These are phyloP conservation scores for Leuciscus idus DNA, from an alignment of 2,113 vertebrate species.

Conservation along the genomic window DNA sequence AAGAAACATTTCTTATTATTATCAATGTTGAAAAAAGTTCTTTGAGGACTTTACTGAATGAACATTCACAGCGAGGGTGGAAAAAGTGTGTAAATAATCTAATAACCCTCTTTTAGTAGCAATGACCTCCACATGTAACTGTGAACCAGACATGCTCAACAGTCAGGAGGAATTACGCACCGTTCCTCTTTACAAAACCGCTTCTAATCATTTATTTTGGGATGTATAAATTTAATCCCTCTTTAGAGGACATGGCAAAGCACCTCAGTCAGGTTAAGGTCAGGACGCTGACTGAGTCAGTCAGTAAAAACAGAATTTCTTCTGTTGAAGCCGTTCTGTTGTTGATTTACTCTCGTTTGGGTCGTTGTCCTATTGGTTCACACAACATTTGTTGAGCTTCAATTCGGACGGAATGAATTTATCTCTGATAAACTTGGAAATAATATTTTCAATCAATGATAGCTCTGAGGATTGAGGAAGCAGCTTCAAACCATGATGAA, in stretches of 20 bases:
- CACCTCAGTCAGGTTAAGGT: neutral
- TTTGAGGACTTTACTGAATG: no score
- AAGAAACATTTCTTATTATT: no score
- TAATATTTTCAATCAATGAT: neutral
- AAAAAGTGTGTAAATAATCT: no score
- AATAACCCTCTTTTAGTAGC: neutral
- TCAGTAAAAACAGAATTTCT: neutral
- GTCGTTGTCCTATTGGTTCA: neutral
- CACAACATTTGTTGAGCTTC: neutral
- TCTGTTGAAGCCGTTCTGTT: neutral
- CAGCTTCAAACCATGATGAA: neutral
- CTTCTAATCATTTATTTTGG: neutral
- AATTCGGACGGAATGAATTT: neutral
- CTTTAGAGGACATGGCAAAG: neutral
- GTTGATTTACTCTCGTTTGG: neutral
- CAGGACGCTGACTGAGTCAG: neutral
- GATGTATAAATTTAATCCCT: neutral
- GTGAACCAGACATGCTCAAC: neutral
- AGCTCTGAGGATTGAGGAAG: neutral
- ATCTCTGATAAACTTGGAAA: conserved; percentile 1
- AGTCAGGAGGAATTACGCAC: neutral
- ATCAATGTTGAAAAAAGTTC: no score
- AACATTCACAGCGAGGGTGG: no score
- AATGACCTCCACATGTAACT: neutral
- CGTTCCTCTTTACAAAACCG: neutral